Conservation (phyloP, 2,888 invertebrate species). For the Yponomeuta malinellus region DNA sequence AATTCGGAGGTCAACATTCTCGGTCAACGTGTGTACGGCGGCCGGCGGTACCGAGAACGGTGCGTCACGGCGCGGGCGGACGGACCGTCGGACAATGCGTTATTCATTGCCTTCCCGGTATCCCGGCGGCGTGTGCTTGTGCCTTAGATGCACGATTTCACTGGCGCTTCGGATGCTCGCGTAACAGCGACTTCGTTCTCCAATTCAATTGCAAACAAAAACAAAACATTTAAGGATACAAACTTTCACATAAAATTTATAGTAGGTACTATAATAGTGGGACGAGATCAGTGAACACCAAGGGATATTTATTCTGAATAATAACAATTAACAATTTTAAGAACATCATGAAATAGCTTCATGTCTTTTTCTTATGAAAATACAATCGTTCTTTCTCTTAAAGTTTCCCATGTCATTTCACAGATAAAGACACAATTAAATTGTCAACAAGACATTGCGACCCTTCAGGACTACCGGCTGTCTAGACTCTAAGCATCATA, state of each 20-base stretch:
- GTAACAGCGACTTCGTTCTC: not conserved
- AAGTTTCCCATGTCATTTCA: not conserved
- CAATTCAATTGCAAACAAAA: not conserved
- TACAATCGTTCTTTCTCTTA: not conserved
- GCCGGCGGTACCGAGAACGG: slow-evolving; percentile 58
- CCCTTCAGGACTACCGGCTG: not conserved
- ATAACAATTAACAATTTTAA: too few species aligned
- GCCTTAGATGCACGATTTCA: slow-evolving; percentile 69
- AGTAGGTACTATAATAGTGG: too few species aligned
- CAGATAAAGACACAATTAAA: not conserved
- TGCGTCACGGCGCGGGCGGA: slow-evolving; percentile 60
- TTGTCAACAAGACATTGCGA: not conserved
- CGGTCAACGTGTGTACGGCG: slow-evolving; percentile 60
- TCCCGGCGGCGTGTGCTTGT: slow-evolving; percentile 56
- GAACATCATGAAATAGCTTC: not conserved
- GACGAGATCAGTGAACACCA: too few species aligned
- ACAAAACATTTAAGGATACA: too few species aligned
- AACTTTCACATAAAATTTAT: too few species aligned
- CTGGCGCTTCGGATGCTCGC: slow-evolving; percentile 30
- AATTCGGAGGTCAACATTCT: slow-evolving; percentile 61
- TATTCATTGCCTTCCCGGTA: slow-evolving; percentile 73
- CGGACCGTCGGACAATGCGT: slow-evolving; percentile 72
- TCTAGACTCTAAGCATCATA: not conserved
- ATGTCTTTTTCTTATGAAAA: not conserved
- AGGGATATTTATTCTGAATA: too few species aligned